phyloP scores from a whole-genome alignment of 37 sponge, comb jelly and placozoan genomes.

The Oscarella lobularis region DNA sequence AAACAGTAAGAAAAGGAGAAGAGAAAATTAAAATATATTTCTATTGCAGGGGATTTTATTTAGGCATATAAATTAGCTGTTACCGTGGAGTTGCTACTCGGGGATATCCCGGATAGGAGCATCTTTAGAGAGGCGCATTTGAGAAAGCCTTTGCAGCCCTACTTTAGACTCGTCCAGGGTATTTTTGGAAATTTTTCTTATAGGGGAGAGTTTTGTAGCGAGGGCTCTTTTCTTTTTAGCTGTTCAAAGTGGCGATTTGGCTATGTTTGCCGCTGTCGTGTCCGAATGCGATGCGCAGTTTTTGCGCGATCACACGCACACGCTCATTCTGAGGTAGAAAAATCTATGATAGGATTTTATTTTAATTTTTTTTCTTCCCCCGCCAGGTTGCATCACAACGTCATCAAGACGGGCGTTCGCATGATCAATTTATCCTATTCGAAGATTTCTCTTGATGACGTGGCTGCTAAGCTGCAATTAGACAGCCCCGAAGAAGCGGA shows the following conservation, averaged over 20 bases:
- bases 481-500: conserved; percentile 92
- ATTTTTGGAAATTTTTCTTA: not conserved
- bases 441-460: conserved; percentile 76
- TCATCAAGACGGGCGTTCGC: conserved; percentile 93
- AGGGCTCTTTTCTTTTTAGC: conserved; percentile 15
- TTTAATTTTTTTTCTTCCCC: too few species aligned
- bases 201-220: not conserved
- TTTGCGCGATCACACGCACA: conserved; percentile 70
- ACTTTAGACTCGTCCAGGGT: conserved; percentile 84
- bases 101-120: conserved; percentile 85
- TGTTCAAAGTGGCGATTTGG: conserved; percentile 83
- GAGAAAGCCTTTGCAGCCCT: conserved; percentile 66
- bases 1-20: conserved; percentile 73
- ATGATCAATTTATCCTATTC: conserved; percentile 43
- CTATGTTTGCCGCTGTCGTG: conserved; percentile 52
- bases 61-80: conserved; percentile 71
- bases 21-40: too few species aligned
- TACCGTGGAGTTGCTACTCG: conserved; percentile 87
- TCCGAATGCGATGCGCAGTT: conserved; percentile 49
- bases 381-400: conserved; percentile 24
- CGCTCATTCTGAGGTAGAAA: conserved; percentile 63
- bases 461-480: conserved; percentile 75
- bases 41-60: too few species aligned
- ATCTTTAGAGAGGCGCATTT: conserved; percentile 77
- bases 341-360: too few species aligned